These are phyloP conservation scores for Chlorodrepanis virens DNA, from an alignment of 2,113 vertebrate species.

Conservation along the genomic window DNA sequence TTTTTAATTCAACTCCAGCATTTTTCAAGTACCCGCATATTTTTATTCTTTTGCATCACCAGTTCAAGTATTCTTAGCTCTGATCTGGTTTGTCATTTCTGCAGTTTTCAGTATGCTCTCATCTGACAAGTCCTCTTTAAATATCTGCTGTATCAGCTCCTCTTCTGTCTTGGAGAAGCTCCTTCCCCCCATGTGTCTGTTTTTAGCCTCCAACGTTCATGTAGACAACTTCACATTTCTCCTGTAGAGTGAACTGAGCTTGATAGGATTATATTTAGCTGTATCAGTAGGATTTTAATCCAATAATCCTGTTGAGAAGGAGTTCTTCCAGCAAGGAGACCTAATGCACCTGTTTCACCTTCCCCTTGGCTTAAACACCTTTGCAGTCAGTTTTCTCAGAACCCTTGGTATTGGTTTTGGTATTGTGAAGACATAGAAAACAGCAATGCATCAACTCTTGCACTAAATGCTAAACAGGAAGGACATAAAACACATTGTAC, in stretches of 20 bases:
- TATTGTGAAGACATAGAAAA: not conserved
- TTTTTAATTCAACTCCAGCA: not conserved
- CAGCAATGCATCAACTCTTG: not conserved
- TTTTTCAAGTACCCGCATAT: not conserved
- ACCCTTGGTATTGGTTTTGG: not conserved
- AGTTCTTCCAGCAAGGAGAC: not conserved
- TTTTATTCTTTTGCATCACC: not conserved
- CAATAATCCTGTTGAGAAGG: slow-evolving; percentile 23
- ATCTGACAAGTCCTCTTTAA: slow-evolving; percentile 32
- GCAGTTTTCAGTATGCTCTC: not conserved
- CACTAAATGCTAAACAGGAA: not conserved
- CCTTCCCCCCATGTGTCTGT: not conserved
- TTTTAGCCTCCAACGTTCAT: not conserved
- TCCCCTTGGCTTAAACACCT: not conserved
- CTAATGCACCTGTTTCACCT: not conserved
- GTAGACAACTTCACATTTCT: slow-evolving; percentile 3
- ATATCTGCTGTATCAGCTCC: slow-evolving; percentile 23
- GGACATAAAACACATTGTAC: not conserved
- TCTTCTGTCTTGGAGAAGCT: not conserved
- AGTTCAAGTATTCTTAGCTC: not conserved
- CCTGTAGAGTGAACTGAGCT: not conserved
- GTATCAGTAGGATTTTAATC: slow-evolving; percentile 55
- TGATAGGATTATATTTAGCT: slow-evolving; percentile 54
- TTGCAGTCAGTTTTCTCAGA: not conserved
- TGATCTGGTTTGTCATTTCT: not conserved